phyloP scores from a whole-genome alignment of 2,888 invertebrate species.

The Ypsolopha sequella region DNA sequence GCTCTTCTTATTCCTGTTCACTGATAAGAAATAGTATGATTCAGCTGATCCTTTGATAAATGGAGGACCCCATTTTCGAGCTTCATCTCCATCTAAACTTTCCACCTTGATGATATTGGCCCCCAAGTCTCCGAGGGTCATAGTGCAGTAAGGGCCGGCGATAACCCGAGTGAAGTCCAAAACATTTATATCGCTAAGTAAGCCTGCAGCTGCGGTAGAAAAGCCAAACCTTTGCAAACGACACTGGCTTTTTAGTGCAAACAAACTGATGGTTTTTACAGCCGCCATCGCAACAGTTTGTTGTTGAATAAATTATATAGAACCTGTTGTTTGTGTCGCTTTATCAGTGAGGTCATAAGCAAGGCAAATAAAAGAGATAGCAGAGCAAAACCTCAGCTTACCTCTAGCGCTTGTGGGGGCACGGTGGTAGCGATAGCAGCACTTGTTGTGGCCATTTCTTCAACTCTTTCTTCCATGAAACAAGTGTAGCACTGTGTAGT shows the following conservation, averaged over 20 bases:
- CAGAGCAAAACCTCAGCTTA: slow-evolving; percentile 19
- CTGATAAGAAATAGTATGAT: slow-evolving; percentile 85
- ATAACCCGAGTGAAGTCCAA: slow-evolving; percentile 88
- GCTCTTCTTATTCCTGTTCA: slow-evolving; percentile 96
- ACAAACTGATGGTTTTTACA: background rate
- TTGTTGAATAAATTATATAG: background rate
- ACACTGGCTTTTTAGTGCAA: background rate
- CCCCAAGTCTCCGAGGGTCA: slow-evolving; percentile 93
- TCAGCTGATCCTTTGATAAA: slow-evolving; percentile 74
- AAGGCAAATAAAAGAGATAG: slow-evolving; percentile 5
- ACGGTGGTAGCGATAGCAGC: slow-evolving; percentile 48
- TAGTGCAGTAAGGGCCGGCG: slow-evolving; percentile 95
- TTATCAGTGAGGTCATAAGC: background rate
- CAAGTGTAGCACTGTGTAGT: background rate
- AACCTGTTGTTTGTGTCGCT: background rate
- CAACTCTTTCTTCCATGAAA: slow-evolving; percentile 54
- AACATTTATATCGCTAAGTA: slow-evolving; percentile 78
- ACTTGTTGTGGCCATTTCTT: slow-evolving; percentile 62
- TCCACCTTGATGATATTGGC: slow-evolving; percentile 96
- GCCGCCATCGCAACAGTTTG: background rate
- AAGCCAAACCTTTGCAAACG: background rate
- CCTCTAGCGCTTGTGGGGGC: slow-evolving; percentile 48
- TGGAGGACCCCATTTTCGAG: slow-evolving; percentile 95
- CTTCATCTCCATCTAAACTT: slow-evolving; percentile 85
- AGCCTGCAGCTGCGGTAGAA: slow-evolving; percentile 43